Conservation (phyloP, 2,888 invertebrate species). For the Lymantria dispar region DNA sequence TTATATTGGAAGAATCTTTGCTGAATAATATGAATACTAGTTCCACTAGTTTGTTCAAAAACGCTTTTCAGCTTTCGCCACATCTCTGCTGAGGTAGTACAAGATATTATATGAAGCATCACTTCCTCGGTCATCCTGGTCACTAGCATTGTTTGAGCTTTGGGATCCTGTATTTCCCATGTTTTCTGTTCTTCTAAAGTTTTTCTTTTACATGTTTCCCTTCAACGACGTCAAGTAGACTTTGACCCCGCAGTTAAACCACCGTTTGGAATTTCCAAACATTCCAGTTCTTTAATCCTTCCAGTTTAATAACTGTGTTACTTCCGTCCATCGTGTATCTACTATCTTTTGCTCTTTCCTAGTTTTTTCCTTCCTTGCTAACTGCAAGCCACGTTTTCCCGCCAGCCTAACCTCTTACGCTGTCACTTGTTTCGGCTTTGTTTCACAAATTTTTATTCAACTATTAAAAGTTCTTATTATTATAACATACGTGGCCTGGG, state of each 20-base stretch:
- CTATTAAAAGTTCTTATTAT: too few species aligned
- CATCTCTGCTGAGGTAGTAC: conserved; percentile 33
- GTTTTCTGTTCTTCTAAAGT: background rate
- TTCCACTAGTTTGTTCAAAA: conserved; percentile 41
- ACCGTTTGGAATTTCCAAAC: conserved; percentile 3
- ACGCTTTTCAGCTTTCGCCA: conserved; percentile 37
- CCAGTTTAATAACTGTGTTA: conserved; percentile 1
- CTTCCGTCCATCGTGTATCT: background rate
- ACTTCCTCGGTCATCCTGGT: conserved; percentile 33
- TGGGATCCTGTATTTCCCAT: conserved; percentile 19
- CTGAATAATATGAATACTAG: conserved; percentile 21
- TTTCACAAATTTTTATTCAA: too few species aligned
- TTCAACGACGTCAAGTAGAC: background rate
- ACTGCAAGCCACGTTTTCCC: background rate
- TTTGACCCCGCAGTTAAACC: conserved; percentile 8
- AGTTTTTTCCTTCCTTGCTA: background rate
- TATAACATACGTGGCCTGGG: too few species aligned
- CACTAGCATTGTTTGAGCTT: conserved; percentile 32
- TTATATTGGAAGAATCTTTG: conserved; percentile 36
- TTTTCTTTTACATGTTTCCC: conserved; percentile 3
- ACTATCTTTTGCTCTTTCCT: background rate
- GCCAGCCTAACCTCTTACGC: background rate
- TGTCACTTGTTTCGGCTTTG: background rate
- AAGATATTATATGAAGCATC: conserved; percentile 35
- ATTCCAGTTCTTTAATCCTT: conserved; percentile 4